Conservation (phyloP, 2,113 vertebrate genomes). For the Urocitellus parryii region DNA sequence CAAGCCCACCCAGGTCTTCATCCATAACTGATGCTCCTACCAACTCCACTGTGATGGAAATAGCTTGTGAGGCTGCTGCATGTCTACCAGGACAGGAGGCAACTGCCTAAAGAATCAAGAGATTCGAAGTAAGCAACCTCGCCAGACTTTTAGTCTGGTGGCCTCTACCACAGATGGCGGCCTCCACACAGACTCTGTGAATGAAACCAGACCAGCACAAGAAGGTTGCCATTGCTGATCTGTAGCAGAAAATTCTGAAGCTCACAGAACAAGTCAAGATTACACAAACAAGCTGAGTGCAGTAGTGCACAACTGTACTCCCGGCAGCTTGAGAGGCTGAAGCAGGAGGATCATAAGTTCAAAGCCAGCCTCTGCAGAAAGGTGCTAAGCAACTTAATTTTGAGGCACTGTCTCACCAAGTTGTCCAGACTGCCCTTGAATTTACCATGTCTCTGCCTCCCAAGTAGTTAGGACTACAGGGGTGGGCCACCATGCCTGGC, state of each 20-base stretch:
- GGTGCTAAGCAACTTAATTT: background rate
- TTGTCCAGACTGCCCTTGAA: no score
- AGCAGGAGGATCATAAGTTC: no score
- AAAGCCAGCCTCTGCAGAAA: no score
- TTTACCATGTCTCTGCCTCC: no score
- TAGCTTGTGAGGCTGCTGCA: conserved; percentile 86
- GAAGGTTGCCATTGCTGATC: conserved; percentile 93
- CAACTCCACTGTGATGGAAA: conserved; percentile 90
- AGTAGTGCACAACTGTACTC: no score
- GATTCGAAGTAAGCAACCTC: conserved; percentile 92
- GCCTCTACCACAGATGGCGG: conserved; percentile 92
- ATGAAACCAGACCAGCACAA: conserved; percentile 91
- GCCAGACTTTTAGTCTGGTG: conserved; percentile 91
- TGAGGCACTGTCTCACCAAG: no score
- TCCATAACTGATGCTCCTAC: conserved; percentile 92
- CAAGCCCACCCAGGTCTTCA: conserved; percentile 91
- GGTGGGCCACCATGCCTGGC: no score
- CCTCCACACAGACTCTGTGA: conserved; percentile 89
- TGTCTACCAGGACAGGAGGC: conserved; percentile 92
- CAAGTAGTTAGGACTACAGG: no score
- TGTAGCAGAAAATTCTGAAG: conserved; percentile 97
- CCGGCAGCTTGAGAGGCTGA: no score
- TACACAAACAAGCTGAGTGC: no score
- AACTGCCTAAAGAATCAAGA: conserved; percentile 83
- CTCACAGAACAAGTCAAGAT: conserved; percentile 94